Conservation (phyloP, 1,140 invertebrate species). For the Ptiloglossa arizonensis region DNA sequence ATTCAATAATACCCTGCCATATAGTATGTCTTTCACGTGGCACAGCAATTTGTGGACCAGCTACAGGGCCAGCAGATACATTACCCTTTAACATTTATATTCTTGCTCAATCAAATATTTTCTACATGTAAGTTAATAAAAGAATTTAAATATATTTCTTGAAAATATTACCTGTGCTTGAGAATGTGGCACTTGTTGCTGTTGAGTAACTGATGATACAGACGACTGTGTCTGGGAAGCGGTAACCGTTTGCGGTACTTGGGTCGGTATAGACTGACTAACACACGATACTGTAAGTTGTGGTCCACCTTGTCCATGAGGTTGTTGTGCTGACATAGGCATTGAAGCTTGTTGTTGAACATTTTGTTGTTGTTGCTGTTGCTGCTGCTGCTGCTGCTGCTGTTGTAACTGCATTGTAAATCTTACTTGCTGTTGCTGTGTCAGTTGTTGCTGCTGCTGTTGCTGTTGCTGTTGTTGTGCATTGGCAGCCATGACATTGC, state of each 20-base stretch:
- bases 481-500: conserved; percentile 77
- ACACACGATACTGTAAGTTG: conserved; percentile 75
- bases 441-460: conserved; percentile 71
- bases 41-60: conserved; percentile 67
- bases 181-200: conserved; percentile 67
- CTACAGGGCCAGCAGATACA: conserved; percentile 63
- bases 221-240: conserved; percentile 69
- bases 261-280: conserved; percentile 72
- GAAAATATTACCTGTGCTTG: conserved; percentile 67
- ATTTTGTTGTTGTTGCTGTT: conserved; percentile 77
- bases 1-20: conserved; percentile 94
- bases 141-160: background rate
- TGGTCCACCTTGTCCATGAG: conserved; percentile 71
- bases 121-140: background rate
- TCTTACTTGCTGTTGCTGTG: conserved; percentile 77
- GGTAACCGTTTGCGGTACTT: conserved; percentile 76
- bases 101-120: background rate
- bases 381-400: conserved; percentile 78
- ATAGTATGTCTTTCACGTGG: conserved; percentile 87
- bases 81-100: conserved; percentile 62
- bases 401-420: conserved; percentile 64
- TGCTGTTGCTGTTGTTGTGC: conserved; percentile 77
- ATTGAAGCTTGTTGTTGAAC: conserved; percentile 79
- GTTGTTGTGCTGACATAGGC: conserved; percentile 69
- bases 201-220: conserved; percentile 69